Base-by-base conservation (phyloP, 2,888 invertebrate genomes). In the Ochropacha duplaris region DNA sequence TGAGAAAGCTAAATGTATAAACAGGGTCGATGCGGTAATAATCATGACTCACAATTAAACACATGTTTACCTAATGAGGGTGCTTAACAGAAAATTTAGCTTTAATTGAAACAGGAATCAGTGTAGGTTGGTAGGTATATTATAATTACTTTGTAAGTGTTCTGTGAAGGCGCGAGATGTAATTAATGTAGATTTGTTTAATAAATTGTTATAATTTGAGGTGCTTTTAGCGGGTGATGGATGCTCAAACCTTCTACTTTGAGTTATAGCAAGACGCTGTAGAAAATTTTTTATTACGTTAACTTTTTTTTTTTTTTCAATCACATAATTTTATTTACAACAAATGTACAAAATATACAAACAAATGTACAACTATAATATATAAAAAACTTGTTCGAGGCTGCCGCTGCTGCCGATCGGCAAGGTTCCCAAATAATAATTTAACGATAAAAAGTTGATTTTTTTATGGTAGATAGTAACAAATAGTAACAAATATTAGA, bases 131-230 rank as follows among this genome's bases (percentile, higher is more conserved):
- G 31, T 52, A 34, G 12, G 28, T n/a, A 26, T 52, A 52, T 11
- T 22, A 34, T 52, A 52, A 52, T 52, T 31, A 52, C 31, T 52
- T 52, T 31, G 14, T 52, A 34, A 52, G 34, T 26, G 52, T 16
- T 28, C 31, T 14, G 31, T 22, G n/a, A 19, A 39, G 24, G 60
- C 64, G 57, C 51, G 57, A 9, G 44, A 9, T 44, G 31, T 62
- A 62, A 62, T 69, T 74, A 68, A 68, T 68, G 54, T 4, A 50
- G 72, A 65, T 68, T 64, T 61, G 58, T 57, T 61, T 66, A 62
- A 62, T 65, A 70, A 76, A 74, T 74, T 74, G 72, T 70, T 73
- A 75, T 72, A 66, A 70, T 74, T 74, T 64, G 62, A 64, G 59
- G n/a, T 16, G 34, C 36, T 54, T 34, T 24, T 6, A 22, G 39